These are phyloP conservation scores for Falcaria lacertinaria DNA, from an alignment of 2,888 invertebrate genomes.

Conservation along the genomic window DNA sequence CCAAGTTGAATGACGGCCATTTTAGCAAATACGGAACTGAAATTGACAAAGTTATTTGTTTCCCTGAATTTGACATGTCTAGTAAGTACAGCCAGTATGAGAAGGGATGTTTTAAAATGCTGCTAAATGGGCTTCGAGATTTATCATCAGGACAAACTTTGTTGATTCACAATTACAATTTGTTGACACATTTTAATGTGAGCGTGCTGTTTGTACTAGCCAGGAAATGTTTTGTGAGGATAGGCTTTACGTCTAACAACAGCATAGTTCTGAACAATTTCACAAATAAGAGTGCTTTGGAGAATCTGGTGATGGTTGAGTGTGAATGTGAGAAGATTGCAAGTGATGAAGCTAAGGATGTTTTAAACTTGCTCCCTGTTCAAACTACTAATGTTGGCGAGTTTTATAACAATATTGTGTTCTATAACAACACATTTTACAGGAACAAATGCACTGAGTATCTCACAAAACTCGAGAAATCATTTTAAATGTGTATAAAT, in stretches of 20 bases:
- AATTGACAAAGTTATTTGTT: slow-evolving; percentile 38
- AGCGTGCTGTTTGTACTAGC: slow-evolving; percentile 80
- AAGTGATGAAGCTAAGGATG: slow-evolving; percentile 40
- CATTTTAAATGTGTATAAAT: slow-evolving; percentile 36
- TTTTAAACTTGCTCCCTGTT: slow-evolving; percentile 57
- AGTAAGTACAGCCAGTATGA: slow-evolving; percentile 64
- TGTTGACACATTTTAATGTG: slow-evolving; percentile 82
- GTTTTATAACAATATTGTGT: slow-evolving; percentile 60
- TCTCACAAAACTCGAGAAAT: slow-evolving; percentile 58
- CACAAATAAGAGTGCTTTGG: slow-evolving; percentile 41
- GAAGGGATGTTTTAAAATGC: slow-evolving; percentile 60
- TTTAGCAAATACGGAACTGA: slow-evolving; percentile 31
- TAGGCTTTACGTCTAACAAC: slow-evolving; percentile 52
- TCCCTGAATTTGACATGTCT: slow-evolving; percentile 44
- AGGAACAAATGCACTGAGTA: slow-evolving; percentile 81
- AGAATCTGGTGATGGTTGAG: slow-evolving; percentile 41
- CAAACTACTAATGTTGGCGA: slow-evolving; percentile 63
- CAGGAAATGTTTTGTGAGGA: slow-evolving; percentile 71
- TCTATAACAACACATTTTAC: slow-evolving; percentile 69
- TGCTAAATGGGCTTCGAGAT: slow-evolving; percentile 40
- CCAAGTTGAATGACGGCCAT: slow-evolving; percentile 19
- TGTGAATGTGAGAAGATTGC: slow-evolving; percentile 47
- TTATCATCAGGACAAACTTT: slow-evolving; percentile 65
- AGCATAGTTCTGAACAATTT: slow-evolving; percentile 52
- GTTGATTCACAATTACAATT: slow-evolving; percentile 77